Base-by-base conservation (phyloP, 2,888 invertebrate genomes). In the Euspilapteryx auroguttella region DNA sequence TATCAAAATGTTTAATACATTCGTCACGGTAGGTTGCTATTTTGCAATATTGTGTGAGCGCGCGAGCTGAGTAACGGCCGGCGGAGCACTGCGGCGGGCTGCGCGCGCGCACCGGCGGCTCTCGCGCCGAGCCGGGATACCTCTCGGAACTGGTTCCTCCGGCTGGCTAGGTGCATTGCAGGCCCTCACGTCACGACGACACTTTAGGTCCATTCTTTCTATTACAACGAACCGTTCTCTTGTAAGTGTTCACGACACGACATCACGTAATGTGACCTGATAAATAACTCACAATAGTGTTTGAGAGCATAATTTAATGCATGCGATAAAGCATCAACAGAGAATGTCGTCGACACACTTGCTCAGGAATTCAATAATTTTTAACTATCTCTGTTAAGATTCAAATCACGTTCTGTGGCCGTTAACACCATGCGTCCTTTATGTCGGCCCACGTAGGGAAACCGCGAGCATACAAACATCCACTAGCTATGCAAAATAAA, bases 221-320 rank as follows among this genome's bases (percentile, higher is more conserved):
- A 57, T 71, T 71, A 66, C 68, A 66, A 69, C 71, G 64, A 69
- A 73, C 73, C 71, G 73, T 71, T 75, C 58, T 61, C 49, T 55
- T 47, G 56, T 31, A 50, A 49, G 55, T 53, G 28, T 47, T 54
- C 56, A 59, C 61, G 50, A 42, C 41, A 43, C 44, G 40, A 47
- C 44, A 57, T 55, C 62, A 55, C 55, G 59, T 58, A 61, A 63
- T 48, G 45, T 42, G 44, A n/a, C n/a, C n/a, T n/a, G n/a, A n/a
- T n/a, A n/a, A n/a, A n/a, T n/a, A n/a, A n/a, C n/a, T n/a, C n/a
- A n/a, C n/a, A n/a, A n/a, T n/a, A n/a, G n/a, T n/a, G n/a, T n/a
- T n/a, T n/a, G n/a, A n/a, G n/a, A n/a, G n/a, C n/a, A n/a, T n/a
- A n/a, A n/a, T n/a, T n/a, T n/a, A n/a, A n/a, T n/a, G n/a, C n/a